phyloP scores from a whole-genome alignment of 2,888 invertebrate species.

The Mellilla xanthometata region DNA sequence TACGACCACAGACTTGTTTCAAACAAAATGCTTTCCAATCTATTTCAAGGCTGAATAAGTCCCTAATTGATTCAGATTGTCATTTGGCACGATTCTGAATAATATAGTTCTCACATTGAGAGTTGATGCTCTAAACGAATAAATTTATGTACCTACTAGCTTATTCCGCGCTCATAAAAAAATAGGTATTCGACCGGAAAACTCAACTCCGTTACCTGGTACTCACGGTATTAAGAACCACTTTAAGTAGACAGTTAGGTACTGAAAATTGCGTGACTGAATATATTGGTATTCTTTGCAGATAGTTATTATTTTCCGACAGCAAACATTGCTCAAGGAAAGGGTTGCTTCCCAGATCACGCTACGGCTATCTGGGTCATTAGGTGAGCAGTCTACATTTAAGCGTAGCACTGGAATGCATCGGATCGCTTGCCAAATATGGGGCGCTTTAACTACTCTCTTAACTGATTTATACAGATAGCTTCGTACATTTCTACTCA shows the following conservation, averaged over 20 bases:
- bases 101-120: slow-evolving; percentile 7
- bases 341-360: slow-evolving; percentile 56
- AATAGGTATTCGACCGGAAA: too few relatives aligned
- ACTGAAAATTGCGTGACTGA: slow-evolving; percentile 10
- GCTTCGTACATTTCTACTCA: neutral
- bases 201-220: too few relatives aligned
- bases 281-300: neutral
- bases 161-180: too few relatives aligned
- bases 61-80: slow-evolving; percentile 41
- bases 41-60: slow-evolving; percentile 41
- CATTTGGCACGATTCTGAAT: slow-evolving; percentile 43
- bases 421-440: neutral
- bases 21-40: slow-evolving; percentile 42
- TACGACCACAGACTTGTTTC: slow-evolving; percentile 13
- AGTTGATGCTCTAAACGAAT: slow-evolving; percentile 1
- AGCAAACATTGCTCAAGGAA: slow-evolving; percentile 53
- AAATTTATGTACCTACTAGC: neutral
- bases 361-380: slow-evolving; percentile 58
- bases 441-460: neutral
- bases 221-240: too few relatives aligned
- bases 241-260: neutral
- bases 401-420: slow-evolving; percentile 8
- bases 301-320: slow-evolving; percentile 42
- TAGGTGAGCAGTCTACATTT: slow-evolving; percentile 39
- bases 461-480: neutral